Evolutionary conservation across 2,797 vertebrate genomes (phyloP), one percentile per base, ranked within the genome.

Genomic region (Scolopax rusticola): DNA sequence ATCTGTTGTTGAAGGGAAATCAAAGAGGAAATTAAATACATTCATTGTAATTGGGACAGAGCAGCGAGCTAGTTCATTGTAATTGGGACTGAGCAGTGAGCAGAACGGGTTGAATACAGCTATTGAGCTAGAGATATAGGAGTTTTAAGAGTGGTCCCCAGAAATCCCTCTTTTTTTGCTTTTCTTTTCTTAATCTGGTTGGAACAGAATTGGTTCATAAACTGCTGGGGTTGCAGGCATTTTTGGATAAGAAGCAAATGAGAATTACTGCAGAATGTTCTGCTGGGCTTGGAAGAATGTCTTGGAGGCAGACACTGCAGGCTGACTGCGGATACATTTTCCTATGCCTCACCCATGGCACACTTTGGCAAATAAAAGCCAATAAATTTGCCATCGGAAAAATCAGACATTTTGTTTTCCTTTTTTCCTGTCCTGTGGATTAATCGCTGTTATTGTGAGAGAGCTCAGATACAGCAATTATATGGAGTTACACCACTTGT

Each of bases 11-110:
- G 85, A 96, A 94, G 65, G 95, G 92, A 97, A 97, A 97, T 96
- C 93, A 97, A 95, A 94, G 89, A 96, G 95, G 93, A 97, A 97
- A 97, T 97, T 90, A 97, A 97, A 97, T 94, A 94, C 84, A 91
- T 90, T 87, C 93, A 95, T 85, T 90, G 75, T 97, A 97, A 96
- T 88, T 96, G 93, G 94, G 95, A 86, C 12, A 32, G 87, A 92
- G 71, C 60, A 80, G 8, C 3, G 64, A 96, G 81, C 70, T 96
- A 90, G 81, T 77, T 96, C 89, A 50, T 59, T 84, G 90, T 94
- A 96, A 97, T 92, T 96, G 94, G 87, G 83, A 60, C 50, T 85
- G 83, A 97, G 73, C 41, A 56, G 48, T 45, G 60, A 93, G 91
- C 47, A 83, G 84, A 90, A 95, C 10, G 21, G 84, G 79, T 7